Percentiles rank a stretch among this genome's conserved stretches.
These are phyloP conservation scores for Tamias sibiricus DNA, from an alignment of 2,113 vertebrate species.

Conservation along the genomic window DNA sequence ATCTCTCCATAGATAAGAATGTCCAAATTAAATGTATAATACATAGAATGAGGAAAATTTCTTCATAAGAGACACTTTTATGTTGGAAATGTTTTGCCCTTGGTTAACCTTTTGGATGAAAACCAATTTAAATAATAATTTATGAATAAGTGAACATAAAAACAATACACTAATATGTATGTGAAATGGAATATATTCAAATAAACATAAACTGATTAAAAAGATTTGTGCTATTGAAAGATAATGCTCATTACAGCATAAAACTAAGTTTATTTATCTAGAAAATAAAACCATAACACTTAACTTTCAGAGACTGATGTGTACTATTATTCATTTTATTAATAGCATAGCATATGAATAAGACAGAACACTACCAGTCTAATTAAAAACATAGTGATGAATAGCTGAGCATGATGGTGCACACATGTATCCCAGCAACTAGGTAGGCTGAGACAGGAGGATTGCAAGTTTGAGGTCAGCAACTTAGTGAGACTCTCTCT, in stretches of 20 bases:
- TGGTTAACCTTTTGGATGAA: conserved; percentile 44
- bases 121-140: conserved; percentile 54
- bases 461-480: no score
- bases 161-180: conserved; percentile 17
- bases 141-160: conserved; percentile 31
- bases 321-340: neutral
- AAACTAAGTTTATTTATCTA: neutral
- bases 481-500: no score
- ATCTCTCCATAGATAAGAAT: conserved; percentile 42
- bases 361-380: conserved; percentile 8
- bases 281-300: conserved; percentile 25
- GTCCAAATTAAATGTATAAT: conserved; percentile 40
- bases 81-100: conserved; percentile 43
- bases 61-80: conserved; percentile 66
- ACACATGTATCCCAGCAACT: no score
- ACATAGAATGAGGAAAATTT: conserved; percentile 49
- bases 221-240: neutral
- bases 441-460: no score
- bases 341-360: neutral
- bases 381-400: neutral
- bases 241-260: neutral
- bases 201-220: conserved; percentile 41
- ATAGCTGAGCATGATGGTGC: neutral
- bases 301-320: conserved; percentile 23
- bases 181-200: conserved; percentile 49